Conservation (phyloP, 2,113 vertebrate genomes). For the Pseudorasbora parva region DNA sequence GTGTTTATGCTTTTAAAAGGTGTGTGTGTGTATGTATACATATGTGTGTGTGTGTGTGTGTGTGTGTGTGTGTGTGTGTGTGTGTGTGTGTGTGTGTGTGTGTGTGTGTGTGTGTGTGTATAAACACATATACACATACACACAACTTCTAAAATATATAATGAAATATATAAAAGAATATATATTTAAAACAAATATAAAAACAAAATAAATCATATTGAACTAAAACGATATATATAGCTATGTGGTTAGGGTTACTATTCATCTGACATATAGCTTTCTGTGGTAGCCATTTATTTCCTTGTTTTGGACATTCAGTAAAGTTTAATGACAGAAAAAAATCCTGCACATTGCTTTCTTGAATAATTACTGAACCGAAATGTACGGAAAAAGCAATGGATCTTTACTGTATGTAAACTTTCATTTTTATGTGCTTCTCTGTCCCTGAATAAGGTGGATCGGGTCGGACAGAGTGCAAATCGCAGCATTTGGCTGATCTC, state of each 20-base stretch:
- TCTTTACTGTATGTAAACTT: constrained; percentile 10
- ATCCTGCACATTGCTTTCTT: neutral
- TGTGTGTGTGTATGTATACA: too few species aligned
- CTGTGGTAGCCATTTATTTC: neutral
- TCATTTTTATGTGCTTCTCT: neutral
- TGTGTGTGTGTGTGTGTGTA: too few species aligned
- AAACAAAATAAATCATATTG: too few species aligned
- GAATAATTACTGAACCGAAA: neutral
- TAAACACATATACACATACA: too few species aligned
- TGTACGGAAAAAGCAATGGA: neutral
- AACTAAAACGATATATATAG: neutral
- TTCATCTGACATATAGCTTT: neutral
- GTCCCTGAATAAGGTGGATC: constrained; percentile 64
- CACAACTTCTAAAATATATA: too few species aligned
- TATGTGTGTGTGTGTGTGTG: too few species aligned
- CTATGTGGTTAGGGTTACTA: neutral
- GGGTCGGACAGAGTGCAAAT: constrained; percentile 67
- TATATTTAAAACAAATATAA: too few species aligned
- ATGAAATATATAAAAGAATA: too few species aligned
- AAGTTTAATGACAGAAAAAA: neutral
- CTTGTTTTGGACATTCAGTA: neutral
- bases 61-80: too few species aligned
- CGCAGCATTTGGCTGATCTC: constrained; percentile 67
- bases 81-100: too few species aligned
- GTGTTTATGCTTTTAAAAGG: too few species aligned